Evolutionary conservation across 2,797 vertebrate species (phyloP).

Genomic region (Leucoraja ocellata): DNA sequence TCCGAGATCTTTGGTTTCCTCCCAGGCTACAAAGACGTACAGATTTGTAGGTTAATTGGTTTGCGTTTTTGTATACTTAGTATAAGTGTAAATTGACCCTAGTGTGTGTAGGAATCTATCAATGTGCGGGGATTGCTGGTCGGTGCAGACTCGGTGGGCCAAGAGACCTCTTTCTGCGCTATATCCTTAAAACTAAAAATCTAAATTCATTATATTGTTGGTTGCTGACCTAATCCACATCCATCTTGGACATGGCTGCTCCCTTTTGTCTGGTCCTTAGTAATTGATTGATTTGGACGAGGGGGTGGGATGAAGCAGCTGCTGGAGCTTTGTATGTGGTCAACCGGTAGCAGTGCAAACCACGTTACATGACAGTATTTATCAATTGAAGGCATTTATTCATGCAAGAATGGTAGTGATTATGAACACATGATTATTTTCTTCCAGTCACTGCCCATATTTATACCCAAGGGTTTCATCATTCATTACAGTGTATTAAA

Average conservation of each 20-base stretch:
- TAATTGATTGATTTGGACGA: not conserved
- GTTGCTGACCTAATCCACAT: no score
- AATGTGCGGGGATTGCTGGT: no score
- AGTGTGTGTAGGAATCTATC: no score
- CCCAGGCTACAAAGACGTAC: no score
- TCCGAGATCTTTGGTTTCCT: no score
- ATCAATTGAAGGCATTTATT: not conserved
- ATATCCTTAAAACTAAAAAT: no score
- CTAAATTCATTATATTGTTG: not conserved
- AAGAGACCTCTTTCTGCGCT: no score
- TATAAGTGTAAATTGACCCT: no score
- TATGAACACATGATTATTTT: slow-evolving; percentile 11
- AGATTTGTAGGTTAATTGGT: no score
- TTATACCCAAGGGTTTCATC: slow-evolving; percentile 28
- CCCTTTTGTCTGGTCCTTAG: not conserved
- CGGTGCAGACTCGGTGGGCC: no score
- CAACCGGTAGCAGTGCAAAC: not conserved
- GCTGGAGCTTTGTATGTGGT: not conserved
- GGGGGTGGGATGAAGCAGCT: not conserved
- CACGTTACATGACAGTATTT: not conserved
- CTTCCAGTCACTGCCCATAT: slow-evolving; percentile 12
- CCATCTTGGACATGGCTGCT: not conserved
- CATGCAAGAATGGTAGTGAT: not conserved
- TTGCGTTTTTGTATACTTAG: no score
- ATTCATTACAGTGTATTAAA: slow-evolving; percentile 11